These are phyloP conservation scores for Megaceryle torquata DNA, from an alignment of 2,113 vertebrate species.

Conservation along the genomic window DNA sequence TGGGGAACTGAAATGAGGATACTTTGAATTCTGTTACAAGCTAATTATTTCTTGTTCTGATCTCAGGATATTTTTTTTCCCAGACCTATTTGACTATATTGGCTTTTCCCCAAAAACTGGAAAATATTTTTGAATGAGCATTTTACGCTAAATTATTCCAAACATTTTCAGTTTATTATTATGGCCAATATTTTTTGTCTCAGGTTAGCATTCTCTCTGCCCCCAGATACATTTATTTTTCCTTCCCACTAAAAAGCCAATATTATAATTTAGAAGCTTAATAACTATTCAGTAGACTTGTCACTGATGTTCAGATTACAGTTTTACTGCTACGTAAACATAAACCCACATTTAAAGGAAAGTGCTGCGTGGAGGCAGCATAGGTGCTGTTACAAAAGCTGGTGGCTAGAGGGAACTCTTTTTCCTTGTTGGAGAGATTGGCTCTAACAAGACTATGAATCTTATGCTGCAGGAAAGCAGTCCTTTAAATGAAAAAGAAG, in stretches of 20 bases:
- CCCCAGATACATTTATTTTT: conserved; percentile 35
- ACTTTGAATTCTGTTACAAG: neutral
- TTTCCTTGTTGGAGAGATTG: conserved; percentile 47
- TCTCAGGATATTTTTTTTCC: conserved; percentile 3
- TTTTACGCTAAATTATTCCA: conserved; percentile 13
- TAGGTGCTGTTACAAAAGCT: conserved; percentile 17
- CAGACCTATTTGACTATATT: conserved; percentile 16
- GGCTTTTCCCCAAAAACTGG: neutral
- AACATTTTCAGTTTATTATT: conserved; percentile 25
- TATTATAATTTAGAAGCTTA: conserved; percentile 54
- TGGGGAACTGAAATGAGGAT: neutral
- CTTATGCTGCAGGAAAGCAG: neutral
- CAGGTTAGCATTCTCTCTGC: conserved; percentile 14
- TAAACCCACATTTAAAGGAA: conserved; percentile 20
- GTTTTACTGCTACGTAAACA: conserved; percentile 68
- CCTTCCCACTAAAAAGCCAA: conserved; percentile 7
- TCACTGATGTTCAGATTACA: conserved; percentile 58
- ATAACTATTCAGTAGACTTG: conserved; percentile 51
- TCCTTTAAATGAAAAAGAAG: conserved; percentile 11
- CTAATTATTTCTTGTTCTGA: conserved; percentile 38
- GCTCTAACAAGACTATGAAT: neutral
- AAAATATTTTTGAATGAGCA: neutral
- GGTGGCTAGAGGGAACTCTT: conserved; percentile 71
- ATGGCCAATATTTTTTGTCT: neutral
- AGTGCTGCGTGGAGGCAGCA: neutral